Percentiles rank a stretch among this genome's conserved stretches.
phyloP scores from a whole-genome alignment of 2,888 invertebrate species.

The Drosophila acutilabella region DNA sequence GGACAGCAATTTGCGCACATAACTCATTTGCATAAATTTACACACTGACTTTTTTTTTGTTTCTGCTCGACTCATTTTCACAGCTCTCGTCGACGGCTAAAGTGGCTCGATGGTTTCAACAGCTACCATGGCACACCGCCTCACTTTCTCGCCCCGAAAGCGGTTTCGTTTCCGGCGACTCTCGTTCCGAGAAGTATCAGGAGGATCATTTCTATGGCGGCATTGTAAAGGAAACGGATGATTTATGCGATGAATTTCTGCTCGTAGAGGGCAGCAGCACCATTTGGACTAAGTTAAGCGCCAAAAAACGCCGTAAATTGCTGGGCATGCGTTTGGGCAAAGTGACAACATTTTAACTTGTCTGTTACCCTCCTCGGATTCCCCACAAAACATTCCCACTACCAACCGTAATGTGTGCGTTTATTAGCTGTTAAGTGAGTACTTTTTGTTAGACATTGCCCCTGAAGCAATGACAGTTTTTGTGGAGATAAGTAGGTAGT shows the following conservation, averaged over 20 bases:
- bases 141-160: slow-evolving; percentile 91
- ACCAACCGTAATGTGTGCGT: slow-evolving; percentile 71
- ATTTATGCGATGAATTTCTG: slow-evolving; percentile 87
- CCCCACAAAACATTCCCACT: slow-evolving; percentile 1
- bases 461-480: slow-evolving; percentile 32
- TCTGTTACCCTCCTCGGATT: not conserved
- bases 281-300: slow-evolving; percentile 89
- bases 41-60: slow-evolving; percentile 63
- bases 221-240: slow-evolving; percentile 81
- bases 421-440: slow-evolving; percentile 77
- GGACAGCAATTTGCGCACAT: slow-evolving; percentile 78
- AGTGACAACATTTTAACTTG: slow-evolving; percentile 88
- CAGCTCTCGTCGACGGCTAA: slow-evolving; percentile 92
- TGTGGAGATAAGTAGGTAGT: slow-evolving; percentile 41
- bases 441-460: slow-evolving; percentile 39
- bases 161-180: slow-evolving; percentile 90
- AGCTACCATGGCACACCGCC: slow-evolving; percentile 86
- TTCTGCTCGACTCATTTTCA: slow-evolving; percentile 57
- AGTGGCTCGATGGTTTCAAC: slow-evolving; percentile 93
- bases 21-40: slow-evolving; percentile 81
- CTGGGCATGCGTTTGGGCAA: slow-evolving; percentile 89
- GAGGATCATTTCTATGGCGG: slow-evolving; percentile 84
- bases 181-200: slow-evolving; percentile 86
- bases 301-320: slow-evolving; percentile 89
- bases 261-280: slow-evolving; percentile 89